Evolutionary conservation across 2,113 vertebrate genomes (phyloP).

Genomic region (Psittacus erithacus): DNA sequence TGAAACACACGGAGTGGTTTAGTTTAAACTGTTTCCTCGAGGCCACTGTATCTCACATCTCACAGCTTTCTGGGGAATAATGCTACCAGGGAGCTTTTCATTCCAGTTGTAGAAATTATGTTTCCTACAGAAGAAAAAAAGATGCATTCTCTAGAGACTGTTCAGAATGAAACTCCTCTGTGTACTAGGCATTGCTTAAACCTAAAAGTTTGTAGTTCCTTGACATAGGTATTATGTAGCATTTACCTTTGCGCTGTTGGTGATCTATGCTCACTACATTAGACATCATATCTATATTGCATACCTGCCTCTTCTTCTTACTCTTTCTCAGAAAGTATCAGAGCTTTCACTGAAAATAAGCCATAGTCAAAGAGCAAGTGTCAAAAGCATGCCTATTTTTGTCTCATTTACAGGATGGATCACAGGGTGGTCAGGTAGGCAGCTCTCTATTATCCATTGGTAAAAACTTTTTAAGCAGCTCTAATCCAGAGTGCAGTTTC

Average conservation of each 20-base stretch:
- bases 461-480: not conserved
- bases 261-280: rapidly evolving
- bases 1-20: not conserved
- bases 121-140: not conserved
- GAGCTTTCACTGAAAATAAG: not conserved
- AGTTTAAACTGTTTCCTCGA: not conserved
- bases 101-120: not conserved
- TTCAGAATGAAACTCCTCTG: not conserved
- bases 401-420: conserved; percentile 4
- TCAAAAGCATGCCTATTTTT: not conserved
- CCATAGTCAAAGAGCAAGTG: not conserved
- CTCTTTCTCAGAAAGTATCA: not conserved
- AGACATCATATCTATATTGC: not conserved
- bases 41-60: not conserved
- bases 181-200: not conserved
- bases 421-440: not conserved
- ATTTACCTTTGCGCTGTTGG: not conserved
- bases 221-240: not conserved
- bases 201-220: not conserved
- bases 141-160: not conserved
- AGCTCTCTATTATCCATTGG: not conserved
- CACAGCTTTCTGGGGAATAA: not conserved
- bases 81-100: not conserved
- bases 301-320: not conserved
- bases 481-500: not conserved